Evolutionary conservation across 2,797 vertebrate species (phyloP).

Genomic region (Cuniculus paca): DNA sequence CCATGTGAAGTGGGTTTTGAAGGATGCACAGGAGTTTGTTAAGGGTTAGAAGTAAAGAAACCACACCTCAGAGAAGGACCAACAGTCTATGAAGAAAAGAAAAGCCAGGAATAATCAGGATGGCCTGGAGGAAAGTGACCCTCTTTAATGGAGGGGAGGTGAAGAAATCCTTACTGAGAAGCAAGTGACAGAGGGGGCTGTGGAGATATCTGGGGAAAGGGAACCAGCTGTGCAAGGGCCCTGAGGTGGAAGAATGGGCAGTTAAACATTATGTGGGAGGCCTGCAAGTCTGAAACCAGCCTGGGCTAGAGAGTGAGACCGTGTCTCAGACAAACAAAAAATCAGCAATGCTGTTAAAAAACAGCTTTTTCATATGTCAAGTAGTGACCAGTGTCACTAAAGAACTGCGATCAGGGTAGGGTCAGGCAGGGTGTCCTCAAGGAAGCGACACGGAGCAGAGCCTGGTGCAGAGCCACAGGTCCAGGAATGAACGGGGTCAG

Average conservation of each 20-base stretch:
- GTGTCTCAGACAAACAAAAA: background rate
- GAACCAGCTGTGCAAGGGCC: background rate
- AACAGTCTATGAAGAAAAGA: background rate
- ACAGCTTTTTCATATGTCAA: background rate
- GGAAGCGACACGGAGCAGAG: background rate
- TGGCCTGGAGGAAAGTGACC: background rate
- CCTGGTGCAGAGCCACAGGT: background rate
- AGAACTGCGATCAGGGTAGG: background rate
- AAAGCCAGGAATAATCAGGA: background rate
- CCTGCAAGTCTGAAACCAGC: background rate
- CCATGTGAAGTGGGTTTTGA: background rate
- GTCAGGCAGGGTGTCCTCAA: background rate
- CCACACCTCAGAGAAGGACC: background rate
- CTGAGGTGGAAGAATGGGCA: background rate
- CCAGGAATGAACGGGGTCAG: background rate
- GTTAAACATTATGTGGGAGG: background rate
- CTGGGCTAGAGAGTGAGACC: background rate
- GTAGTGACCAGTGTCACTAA: background rate
- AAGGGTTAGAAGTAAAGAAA: background rate
- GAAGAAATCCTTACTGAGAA: background rate
- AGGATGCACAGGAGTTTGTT: slow-evolving; percentile 19
- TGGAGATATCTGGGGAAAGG: background rate
- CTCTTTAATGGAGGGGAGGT: background rate
- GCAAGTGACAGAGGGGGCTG: background rate
- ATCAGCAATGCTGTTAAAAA: background rate